phyloP scores from a whole-genome alignment of 2,888 invertebrate genomes.

The Mongoloraphidia duomilia region DNA sequence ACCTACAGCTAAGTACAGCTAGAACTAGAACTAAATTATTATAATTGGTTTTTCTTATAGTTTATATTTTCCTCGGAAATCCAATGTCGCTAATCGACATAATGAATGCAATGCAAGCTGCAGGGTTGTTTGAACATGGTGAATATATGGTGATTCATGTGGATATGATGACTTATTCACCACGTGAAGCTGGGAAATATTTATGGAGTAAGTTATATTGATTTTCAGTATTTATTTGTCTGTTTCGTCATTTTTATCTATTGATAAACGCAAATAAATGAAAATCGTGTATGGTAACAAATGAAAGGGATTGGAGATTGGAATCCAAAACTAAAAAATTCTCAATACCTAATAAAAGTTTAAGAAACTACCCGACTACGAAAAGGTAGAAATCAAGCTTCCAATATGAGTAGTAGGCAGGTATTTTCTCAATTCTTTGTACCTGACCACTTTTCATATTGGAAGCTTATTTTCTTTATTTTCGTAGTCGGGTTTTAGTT shows the following conservation, averaged over 20 bases:
- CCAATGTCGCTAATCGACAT: slow-evolving; percentile 75
- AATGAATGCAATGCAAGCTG: slow-evolving; percentile 82
- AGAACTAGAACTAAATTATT: slow-evolving; percentile 58
- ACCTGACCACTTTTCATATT: no score
- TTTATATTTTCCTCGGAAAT: slow-evolving; percentile 88
- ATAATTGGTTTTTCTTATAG: slow-evolving; percentile 37
- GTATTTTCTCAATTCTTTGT: no score
- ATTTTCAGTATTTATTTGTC: slow-evolving; percentile 4
- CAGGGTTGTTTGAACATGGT: slow-evolving; percentile 75
- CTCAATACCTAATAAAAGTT: no score
- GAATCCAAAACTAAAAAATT: no score
- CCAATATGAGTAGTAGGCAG: no score
- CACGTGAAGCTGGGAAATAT: slow-evolving; percentile 61
- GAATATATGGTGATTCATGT: slow-evolving; percentile 93
- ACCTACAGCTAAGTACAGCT: slow-evolving; percentile 72
- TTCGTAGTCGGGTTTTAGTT: no score
- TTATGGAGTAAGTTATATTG: slow-evolving; percentile 52
- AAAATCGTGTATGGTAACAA: background rate
- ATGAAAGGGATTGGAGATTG: background rate
- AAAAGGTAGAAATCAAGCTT: no score
- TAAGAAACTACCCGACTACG: no score
- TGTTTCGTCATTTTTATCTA: slow-evolving; percentile 5
- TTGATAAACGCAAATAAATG: background rate
- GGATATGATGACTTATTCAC: slow-evolving; percentile 78
- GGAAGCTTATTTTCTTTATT: no score